Conservation (phyloP, 2,888 invertebrate species). For the Seladonia tumulorum region DNA sequence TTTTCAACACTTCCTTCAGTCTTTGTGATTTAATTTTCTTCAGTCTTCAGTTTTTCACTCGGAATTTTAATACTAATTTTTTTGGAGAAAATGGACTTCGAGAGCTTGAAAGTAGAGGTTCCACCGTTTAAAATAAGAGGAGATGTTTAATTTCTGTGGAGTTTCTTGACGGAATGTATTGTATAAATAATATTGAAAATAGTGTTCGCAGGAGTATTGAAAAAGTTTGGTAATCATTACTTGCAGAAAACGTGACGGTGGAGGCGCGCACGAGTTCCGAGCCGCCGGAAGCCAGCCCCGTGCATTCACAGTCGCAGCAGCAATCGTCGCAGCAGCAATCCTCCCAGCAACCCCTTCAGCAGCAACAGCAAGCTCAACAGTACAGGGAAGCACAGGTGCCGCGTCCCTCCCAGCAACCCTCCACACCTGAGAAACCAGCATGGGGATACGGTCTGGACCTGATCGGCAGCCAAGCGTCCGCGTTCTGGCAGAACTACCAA, state of each 20-base stretch:
- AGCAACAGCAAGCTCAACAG: constrained; percentile 82
- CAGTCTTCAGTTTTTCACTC: too few species aligned
- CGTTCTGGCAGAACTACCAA: constrained; percentile 97
- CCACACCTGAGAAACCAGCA: constrained; percentile 85
- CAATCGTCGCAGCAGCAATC: constrained; percentile 75
- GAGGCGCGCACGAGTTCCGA: constrained; percentile 80
- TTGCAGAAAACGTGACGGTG: constrained; percentile 79
- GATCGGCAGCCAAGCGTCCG: constrained; percentile 91
- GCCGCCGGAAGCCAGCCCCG: constrained; percentile 81
- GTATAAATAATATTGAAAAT: too few species aligned
- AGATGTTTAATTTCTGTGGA: too few species aligned
- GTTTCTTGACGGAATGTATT: too few species aligned
- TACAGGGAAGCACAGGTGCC: constrained; percentile 82
- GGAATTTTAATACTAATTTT: too few species aligned
- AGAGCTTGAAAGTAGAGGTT: too few species aligned
- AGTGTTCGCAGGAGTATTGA: background rate
- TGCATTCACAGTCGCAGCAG: constrained; percentile 81
- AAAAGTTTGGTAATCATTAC: background rate
- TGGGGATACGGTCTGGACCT: constrained; percentile 92
- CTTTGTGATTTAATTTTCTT: too few species aligned
- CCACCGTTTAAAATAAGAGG: too few species aligned
- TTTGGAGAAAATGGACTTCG: too few species aligned
- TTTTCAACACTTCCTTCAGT: too few species aligned
- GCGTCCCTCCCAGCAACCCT: constrained; percentile 83
- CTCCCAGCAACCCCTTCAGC: constrained; percentile 80